Conservation (phyloP, 2,797 vertebrate genomes). For the Glyptemys insculpta region DNA sequence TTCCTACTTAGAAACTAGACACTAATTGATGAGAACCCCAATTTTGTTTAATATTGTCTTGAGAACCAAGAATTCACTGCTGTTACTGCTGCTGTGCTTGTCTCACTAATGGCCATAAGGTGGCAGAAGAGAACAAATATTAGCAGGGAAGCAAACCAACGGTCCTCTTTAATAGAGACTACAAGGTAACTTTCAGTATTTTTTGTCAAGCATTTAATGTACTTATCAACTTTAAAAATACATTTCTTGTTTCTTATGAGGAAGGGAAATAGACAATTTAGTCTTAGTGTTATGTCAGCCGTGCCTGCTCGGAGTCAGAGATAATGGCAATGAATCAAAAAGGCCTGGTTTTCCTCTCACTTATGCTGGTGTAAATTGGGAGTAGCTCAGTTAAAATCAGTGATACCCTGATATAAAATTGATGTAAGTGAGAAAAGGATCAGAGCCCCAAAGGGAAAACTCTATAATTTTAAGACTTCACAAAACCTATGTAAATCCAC, state of each 20-base stretch:
- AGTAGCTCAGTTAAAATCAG: background rate
- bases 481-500: background rate
- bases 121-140: conserved; percentile 56
- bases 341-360: background rate
- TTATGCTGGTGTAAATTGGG: background rate
- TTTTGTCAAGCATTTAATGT: background rate
- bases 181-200: background rate
- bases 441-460: background rate
- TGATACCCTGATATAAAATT: background rate
- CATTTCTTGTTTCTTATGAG: background rate
- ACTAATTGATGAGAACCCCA: background rate
- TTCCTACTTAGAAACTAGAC: background rate
- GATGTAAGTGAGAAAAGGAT: background rate
- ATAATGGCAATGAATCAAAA: background rate
- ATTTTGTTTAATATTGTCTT: rapidly evolving
- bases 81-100: background rate
- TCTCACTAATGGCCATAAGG: background rate
- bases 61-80: rapidly evolving
- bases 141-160: background rate
- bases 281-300: background rate
- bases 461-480: background rate
- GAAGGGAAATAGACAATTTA: background rate
- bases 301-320: background rate
- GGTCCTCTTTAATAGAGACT: background rate
- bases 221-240: background rate